These are phyloP conservation scores for Drosophila diplacantha DNA, from an alignment of 2,888 invertebrate species.

Conservation along the genomic window DNA sequence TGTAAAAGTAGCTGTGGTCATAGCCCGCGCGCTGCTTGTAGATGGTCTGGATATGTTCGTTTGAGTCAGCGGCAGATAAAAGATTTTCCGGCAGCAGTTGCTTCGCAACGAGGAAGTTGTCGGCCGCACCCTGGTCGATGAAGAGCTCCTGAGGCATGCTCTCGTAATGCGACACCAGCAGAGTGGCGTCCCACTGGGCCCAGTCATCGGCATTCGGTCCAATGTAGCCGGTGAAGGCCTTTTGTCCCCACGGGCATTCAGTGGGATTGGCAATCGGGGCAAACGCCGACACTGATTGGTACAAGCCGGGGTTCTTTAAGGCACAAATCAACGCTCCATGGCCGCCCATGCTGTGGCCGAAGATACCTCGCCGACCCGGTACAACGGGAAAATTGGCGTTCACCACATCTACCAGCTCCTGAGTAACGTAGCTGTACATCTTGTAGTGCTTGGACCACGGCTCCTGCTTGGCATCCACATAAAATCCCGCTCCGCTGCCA, in stretches of 20 bases:
- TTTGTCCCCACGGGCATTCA: slow-evolving; percentile 91
- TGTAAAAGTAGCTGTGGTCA: slow-evolving; percentile 96
- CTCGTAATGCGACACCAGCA: slow-evolving; percentile 87
- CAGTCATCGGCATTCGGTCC: slow-evolving; percentile 84
- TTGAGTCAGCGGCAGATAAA: slow-evolving; percentile 76
- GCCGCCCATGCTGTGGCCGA: slow-evolving; percentile 98
- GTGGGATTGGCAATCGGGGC: slow-evolving; percentile 95
- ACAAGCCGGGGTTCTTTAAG: slow-evolving; percentile 92
- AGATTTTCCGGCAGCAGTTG: slow-evolving; percentile 92
- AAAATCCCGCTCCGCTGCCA: slow-evolving; percentile 97
- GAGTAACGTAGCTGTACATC: slow-evolving; percentile 97
- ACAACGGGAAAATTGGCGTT: slow-evolving; percentile 85
- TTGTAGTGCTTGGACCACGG: slow-evolving; percentile 95
- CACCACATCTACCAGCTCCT: slow-evolving; percentile 88
- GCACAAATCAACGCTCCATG: slow-evolving; percentile 96
- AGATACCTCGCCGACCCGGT: slow-evolving; percentile 84
- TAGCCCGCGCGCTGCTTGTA: slow-evolving; percentile 89
- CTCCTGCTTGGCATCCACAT: slow-evolving; percentile 92
- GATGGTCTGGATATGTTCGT: slow-evolving; percentile 84
- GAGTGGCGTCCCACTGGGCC: slow-evolving; percentile 93
- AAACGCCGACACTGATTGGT: slow-evolving; percentile 94
- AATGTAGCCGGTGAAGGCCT: slow-evolving; percentile 89
- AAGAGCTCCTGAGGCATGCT: slow-evolving; percentile 90
- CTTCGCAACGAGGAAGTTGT: slow-evolving; percentile 86
- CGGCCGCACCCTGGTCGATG: slow-evolving; percentile 92